These are phyloP conservation scores for Stenoptilia bipunctidactyla DNA, from an alignment of 2,888 invertebrate species.

Conservation along the genomic window DNA sequence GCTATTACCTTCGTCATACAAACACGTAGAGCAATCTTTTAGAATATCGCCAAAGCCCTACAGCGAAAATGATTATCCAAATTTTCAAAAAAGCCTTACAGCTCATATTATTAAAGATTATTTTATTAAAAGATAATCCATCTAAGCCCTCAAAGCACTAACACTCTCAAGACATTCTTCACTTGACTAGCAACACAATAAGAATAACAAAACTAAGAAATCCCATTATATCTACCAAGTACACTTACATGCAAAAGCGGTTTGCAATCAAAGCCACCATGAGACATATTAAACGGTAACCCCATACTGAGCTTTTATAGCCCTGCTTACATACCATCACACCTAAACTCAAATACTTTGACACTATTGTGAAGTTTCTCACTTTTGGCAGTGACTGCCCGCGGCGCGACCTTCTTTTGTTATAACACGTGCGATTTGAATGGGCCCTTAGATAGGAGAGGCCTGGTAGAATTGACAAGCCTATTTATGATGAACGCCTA, in stretches of 20 bases:
- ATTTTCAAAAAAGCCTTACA: too few species aligned
- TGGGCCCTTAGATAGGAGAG: slow-evolving; percentile 36
- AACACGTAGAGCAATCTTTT: too few species aligned
- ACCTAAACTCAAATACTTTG: slow-evolving; percentile 39
- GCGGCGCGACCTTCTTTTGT: slow-evolving; percentile 44
- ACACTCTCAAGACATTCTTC: too few species aligned
- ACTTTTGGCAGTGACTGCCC: slow-evolving; percentile 46
- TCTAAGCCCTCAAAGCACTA: too few species aligned
- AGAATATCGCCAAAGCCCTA: too few species aligned
- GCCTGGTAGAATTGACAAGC: slow-evolving; percentile 42
- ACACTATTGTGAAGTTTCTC: slow-evolving; percentile 61
- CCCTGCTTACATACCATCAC: slow-evolving; percentile 36
- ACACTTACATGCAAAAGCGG: slow-evolving; percentile 31
- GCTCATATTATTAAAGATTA: too few species aligned
- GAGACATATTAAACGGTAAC: slow-evolving; percentile 29
- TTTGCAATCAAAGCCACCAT: slow-evolving; percentile 35
- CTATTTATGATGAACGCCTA: slow-evolving; percentile 51
- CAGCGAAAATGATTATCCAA: too few species aligned
- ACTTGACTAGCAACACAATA: too few species aligned
- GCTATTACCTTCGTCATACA: too few species aligned
- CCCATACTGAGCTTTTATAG: slow-evolving; percentile 54
- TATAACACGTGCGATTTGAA: slow-evolving; percentile 57
- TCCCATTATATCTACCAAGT: slow-evolving; percentile 21
- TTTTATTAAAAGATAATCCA: too few species aligned
- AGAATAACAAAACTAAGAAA: too few species aligned